phyloP scores from a whole-genome alignment of 1,140 invertebrate species.

The Drosophila funebris region DNA sequence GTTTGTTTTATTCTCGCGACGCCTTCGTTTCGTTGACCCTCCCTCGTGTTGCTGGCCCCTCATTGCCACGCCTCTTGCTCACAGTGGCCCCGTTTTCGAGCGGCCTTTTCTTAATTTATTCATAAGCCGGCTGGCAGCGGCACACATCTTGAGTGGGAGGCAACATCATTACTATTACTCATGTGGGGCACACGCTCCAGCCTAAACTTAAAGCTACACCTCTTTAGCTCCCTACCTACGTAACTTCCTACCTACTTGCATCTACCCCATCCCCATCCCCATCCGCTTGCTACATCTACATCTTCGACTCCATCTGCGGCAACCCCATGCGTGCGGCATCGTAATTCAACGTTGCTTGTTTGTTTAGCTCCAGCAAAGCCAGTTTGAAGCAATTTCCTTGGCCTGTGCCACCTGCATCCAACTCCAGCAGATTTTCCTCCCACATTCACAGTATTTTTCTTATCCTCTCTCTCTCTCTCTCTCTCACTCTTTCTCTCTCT shows the following conservation, averaged over 20 bases:
- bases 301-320: conserved; percentile 23
- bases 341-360: conserved; percentile 75
- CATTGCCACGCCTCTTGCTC: not conserved
- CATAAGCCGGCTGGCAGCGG: conserved; percentile 70
- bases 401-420: conserved; percentile 43
- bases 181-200: conserved; percentile 45
- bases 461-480: not conserved
- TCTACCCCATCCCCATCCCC: not conserved
- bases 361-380: conserved; percentile 66
- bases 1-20: conserved; percentile 61
- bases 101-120: conserved; percentile 72
- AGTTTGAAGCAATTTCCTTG: conserved; percentile 53
- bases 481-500: not conserved
- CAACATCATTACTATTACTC: conserved; percentile 81
- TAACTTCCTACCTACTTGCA: not conserved
- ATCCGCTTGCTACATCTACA: too few species aligned
- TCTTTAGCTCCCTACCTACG: not conserved
- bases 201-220: conserved; percentile 16
- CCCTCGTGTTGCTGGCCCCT: not conserved
- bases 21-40: not conserved
- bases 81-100: conserved; percentile 45
- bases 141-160: conserved; percentile 60
- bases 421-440: conserved; percentile 20
- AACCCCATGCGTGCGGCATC: conserved; percentile 70
- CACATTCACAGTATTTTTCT: not conserved